phyloP scores from a whole-genome alignment of 2,888 invertebrate species.

The Meghimatium bilineatum region DNA sequence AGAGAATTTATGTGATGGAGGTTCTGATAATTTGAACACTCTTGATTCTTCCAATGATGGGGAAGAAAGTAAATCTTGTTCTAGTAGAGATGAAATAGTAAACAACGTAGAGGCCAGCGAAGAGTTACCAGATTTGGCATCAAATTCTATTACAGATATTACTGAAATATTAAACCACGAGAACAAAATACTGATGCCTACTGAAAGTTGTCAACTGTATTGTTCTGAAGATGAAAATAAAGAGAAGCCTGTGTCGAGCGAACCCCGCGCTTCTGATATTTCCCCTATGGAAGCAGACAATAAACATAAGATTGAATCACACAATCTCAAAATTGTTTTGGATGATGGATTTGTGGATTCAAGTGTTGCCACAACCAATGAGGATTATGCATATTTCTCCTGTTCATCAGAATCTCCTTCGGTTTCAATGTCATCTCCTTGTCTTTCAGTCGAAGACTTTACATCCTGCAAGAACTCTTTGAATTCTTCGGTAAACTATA shows the following conservation, averaged over 20 bases:
- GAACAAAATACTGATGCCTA: too few relatives aligned
- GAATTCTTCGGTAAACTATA: background rate
- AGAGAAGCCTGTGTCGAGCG: background rate
- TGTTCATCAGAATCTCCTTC: conserved; percentile 41
- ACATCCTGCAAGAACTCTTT: conserved; percentile 24
- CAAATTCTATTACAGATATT: background rate
- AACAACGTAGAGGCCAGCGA: background rate
- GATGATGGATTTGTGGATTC: conserved; percentile 1
- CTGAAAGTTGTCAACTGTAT: background rate
- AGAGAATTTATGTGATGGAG: background rate
- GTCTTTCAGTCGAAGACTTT: conserved; percentile 30
- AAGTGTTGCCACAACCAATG: conserved; percentile 25
- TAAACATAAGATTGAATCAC: background rate
- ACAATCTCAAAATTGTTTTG: background rate
- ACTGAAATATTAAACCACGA: background rate
- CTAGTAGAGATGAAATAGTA: background rate
- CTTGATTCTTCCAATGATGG: background rate
- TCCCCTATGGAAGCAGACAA: background rate
- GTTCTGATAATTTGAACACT: background rate
- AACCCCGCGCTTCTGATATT: background rate
- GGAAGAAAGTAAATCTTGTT: background rate
- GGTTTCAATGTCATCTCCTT: conserved; percentile 23
- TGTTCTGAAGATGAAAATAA: background rate
- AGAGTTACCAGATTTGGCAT: background rate
- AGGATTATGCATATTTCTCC: conserved; percentile 46